Base-by-base conservation (phyloP, 2,113 vertebrate genomes). In the Leuciscus idus region DNA sequence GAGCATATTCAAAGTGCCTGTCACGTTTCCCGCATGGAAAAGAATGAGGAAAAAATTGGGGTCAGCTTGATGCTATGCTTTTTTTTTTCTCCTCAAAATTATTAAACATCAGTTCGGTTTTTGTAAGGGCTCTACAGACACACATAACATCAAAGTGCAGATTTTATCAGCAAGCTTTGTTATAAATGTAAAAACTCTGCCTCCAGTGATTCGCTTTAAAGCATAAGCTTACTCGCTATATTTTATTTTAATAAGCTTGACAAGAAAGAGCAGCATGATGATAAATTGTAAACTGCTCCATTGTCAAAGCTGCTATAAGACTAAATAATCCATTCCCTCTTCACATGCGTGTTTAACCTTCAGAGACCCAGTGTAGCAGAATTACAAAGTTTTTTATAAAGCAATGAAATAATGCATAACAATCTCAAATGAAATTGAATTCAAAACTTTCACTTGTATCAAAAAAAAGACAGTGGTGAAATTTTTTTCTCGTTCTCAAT, bases 1-100 rank as follows among this genome's bases (percentile, higher is more conserved):
- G 74, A 70, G 52, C 43, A 21, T n/a, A 84, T 84, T 84, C 76
- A 84, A 68, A 36, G 66, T 30, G 48, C 17, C 76, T 62, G 70
- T 81, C 85, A 81, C 12, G 11, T 36, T 75, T 61, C 79, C 61
- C 19, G 23, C 62, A 30, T 52, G 55, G 61, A 26, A 48, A 62
- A 46, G 33, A 48, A 55, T 8, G n/a, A 70, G 33, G 19, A 26
- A 46, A 59, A 86, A 84, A 74, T 75, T 66, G 66, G 46, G 75
- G 68, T 88, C 78, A 83, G 62, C 36, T 36, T 80, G 43, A 73
- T 59, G 68, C 46, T 74, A 10, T 52, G 55, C 39, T 13, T 55
- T 21, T 30, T 81, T 50, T 55, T 7, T 23, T 82, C 52, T 82
- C n/a, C 64, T 82, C 46, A 21, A 28, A 10, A 11, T 82, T 28